A percentile compares a stretch with the other conserved stretches of the same genome.
Evolutionary conservation across 2,113 vertebrate genomes (phyloP).

Genomic region (Petrocephalus zakoni): DNA sequence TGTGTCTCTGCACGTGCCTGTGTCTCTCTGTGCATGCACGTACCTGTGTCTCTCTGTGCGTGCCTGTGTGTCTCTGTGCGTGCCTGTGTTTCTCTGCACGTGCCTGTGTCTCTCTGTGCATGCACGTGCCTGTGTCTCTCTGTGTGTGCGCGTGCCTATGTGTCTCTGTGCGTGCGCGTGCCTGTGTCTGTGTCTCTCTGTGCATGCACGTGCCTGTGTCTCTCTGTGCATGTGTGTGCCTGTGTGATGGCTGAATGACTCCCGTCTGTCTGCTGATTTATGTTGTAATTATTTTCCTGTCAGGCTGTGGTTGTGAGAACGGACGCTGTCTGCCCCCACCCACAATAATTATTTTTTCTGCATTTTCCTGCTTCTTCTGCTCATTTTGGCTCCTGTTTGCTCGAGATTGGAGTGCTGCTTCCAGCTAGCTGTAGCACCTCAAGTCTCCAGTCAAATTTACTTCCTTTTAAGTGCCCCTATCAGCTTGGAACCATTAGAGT

Average conservation of each 20-base stretch:
- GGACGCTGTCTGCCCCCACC: constrained; percentile 21
- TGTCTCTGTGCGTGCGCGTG: too few relatives aligned
- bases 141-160: too few relatives aligned
- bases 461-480: not conserved
- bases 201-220: not conserved
- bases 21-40: too few relatives aligned
- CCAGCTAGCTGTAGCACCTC: not conserved
- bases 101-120: too few relatives aligned
- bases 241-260: not conserved
- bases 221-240: not conserved
- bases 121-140: too few relatives aligned
- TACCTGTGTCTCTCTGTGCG: too few relatives aligned
- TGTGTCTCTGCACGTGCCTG: too few relatives aligned
- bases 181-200: not conserved
- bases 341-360: not conserved
- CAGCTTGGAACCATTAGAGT: not conserved
- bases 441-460: not conserved
- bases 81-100: too few relatives aligned
- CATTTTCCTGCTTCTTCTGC: constrained; percentile 22
- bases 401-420: not conserved
- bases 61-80: too few relatives aligned
- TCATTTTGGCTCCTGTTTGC: not conserved
- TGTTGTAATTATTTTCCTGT: constrained; percentile 18
- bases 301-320: constrained; percentile 23
- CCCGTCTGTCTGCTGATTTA: constrained; percentile 36